Percentiles rank a stretch among this genome's conserved stretches.
These are phyloP conservation scores for Linnaemya tessellans DNA, from an alignment of 2,888 invertebrate genomes.

Conservation along the genomic window DNA sequence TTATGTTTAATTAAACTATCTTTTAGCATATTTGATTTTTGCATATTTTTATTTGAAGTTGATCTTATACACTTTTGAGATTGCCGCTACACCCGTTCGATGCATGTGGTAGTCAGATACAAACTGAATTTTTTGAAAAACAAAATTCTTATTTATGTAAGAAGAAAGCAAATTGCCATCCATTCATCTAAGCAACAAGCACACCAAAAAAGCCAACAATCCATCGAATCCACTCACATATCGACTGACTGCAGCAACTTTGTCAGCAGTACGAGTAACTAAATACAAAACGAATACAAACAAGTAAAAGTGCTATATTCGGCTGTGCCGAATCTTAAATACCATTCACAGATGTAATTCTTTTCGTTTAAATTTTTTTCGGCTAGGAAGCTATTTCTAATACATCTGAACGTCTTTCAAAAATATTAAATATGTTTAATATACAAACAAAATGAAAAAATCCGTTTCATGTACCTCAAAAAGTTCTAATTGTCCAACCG, in stretches of 20 bases:
- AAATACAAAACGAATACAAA: too few relatives aligned
- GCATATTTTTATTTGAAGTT: slow-evolving; percentile 14
- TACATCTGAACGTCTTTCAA: too few relatives aligned
- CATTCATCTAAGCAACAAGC: slow-evolving; percentile 30
- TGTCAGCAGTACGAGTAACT: slow-evolving; percentile 43
- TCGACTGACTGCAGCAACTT: slow-evolving; percentile 33
- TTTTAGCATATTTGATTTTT: not conserved
- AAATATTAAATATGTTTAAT: too few relatives aligned
- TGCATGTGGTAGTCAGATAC: slow-evolving; percentile 75
- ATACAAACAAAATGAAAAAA: too few relatives aligned
- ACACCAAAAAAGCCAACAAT: slow-evolving; percentile 37
- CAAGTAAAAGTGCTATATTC: too few relatives aligned
- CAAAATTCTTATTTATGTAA: slow-evolving; percentile 74
- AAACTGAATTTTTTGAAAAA: slow-evolving; percentile 75
- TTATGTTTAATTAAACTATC: not conserved
- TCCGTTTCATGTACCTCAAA: too few relatives aligned
- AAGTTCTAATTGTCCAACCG: too few relatives aligned
- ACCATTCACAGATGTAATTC: too few relatives aligned
- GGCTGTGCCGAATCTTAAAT: too few relatives aligned
- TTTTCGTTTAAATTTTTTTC: too few relatives aligned
- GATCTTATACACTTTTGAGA: slow-evolving; percentile 13
- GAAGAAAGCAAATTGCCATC: slow-evolving; percentile 74
- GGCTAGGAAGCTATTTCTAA: too few relatives aligned
- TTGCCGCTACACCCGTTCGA: slow-evolving; percentile 71
- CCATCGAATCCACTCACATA: slow-evolving; percentile 57